A percentile compares a stretch with the other conserved stretches of the same genome.
These are phyloP conservation scores for Phyto melanocephala DNA, from an alignment of 2,888 invertebrate species.

Conservation along the genomic window DNA sequence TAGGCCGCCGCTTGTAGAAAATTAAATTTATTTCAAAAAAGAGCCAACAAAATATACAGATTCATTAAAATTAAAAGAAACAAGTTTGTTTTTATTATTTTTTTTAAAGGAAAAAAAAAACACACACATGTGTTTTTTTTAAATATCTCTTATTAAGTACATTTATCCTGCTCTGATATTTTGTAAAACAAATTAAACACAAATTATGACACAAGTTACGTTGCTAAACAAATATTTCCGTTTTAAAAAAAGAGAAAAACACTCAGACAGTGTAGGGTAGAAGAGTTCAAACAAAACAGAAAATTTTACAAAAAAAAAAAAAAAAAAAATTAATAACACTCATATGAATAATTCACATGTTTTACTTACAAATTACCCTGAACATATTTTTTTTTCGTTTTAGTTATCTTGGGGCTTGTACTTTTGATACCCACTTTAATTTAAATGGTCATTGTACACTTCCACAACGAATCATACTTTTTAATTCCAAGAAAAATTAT, in stretches of 20 bases:
- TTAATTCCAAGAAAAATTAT: conserved; percentile 55
- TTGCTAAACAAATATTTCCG: conserved; percentile 64
- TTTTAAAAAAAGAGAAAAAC: conserved; percentile 21
- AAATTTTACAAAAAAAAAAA: too few species aligned
- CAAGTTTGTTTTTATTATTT: not conserved
- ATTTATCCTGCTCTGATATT: not conserved
- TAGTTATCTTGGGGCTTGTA: not conserved
- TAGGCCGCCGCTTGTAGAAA: conserved; percentile 56
- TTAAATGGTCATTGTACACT: conserved; percentile 39
- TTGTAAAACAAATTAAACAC: conserved; percentile 10
- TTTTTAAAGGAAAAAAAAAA: not conserved
- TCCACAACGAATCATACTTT: conserved; percentile 36
- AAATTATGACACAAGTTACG: conserved; percentile 56
- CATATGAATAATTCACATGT: too few species aligned
- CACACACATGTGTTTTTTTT: conserved; percentile 40
- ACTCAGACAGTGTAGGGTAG: not conserved
- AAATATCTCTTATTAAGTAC: not conserved
- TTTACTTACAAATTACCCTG: too few species aligned
- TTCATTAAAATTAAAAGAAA: conserved; percentile 6
- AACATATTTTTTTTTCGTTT: too few species aligned
- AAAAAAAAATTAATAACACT: too few species aligned
- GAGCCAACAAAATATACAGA: too few species aligned
- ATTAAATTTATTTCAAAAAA: conserved; percentile 16
- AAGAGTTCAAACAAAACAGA: too few species aligned
- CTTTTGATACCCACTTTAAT: conserved; percentile 18